These are phyloP conservation scores for Apis laboriosa DNA, from an alignment of 1,140 invertebrate species.

Conservation along the genomic window DNA sequence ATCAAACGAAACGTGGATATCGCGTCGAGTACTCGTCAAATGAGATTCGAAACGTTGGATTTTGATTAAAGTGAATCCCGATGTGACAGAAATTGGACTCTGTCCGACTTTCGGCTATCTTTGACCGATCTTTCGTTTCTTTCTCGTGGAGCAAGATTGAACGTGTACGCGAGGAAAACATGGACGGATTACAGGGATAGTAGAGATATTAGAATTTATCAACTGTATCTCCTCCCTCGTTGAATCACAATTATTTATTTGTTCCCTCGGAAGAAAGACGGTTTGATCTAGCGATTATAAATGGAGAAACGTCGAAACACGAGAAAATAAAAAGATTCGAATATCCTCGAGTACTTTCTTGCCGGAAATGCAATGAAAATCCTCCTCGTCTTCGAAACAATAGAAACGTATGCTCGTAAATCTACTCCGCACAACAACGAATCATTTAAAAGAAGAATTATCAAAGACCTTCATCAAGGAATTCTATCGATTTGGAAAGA, in stretches of 20 bases:
- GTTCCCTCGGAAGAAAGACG: neutral
- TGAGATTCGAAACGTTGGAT: neutral
- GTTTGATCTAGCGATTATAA: neutral
- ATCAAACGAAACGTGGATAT: slow-evolving; percentile 4
- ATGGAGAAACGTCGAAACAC: neutral
- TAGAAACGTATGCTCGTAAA: neutral
- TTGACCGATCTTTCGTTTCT: too few species aligned
- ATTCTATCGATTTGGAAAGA: slow-evolving; percentile 3
- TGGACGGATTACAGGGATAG: too few species aligned
- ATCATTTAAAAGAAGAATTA: neutral
- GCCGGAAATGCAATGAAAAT: neutral
- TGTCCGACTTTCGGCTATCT: too few species aligned
- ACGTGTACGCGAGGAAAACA: too few species aligned
- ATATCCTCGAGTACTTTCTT: neutral
- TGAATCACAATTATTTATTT: too few species aligned
- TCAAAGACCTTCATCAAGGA: neutral
- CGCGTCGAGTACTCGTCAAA: too few species aligned
- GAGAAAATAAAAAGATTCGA: neutral
- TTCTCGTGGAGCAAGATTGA: too few species aligned
- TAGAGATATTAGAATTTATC: too few species aligned
- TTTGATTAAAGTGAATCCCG: neutral
- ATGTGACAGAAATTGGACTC: neutral
- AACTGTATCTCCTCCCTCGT: neutral
- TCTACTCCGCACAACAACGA: neutral
- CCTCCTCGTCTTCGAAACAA: too few species aligned